Base-by-base conservation (phyloP, 2,888 invertebrate genomes). In the Euphydryas editha region DNA sequence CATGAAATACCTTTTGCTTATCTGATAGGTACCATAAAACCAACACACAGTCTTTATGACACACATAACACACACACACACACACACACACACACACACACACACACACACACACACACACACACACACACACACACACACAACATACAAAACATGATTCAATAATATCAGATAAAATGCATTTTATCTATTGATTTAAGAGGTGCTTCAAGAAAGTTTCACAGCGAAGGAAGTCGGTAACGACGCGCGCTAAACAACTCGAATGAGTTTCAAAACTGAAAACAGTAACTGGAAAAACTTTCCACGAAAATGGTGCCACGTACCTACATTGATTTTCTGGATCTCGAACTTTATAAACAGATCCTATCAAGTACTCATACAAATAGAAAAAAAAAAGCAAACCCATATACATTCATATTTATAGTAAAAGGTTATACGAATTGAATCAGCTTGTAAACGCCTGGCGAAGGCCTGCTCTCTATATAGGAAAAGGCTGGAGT, bases 251-350 rank as follows among this genome's bases (percentile, higher is more conserved):
- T 47, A 36, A 51, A 62, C 62, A 54, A 54, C 54, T 56, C 46
- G 61, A 55, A 46, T 37, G 62, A 56, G 62, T 56, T 47, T 47
- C 36, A 54, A 54, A 46, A 62, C 47, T 46, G 56, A 56, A 62
- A 62, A 62, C 56, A 36, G 54, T 54, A 54, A 54, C 54, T 54
- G 54, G n/a, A 36, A 54, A 54, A 54, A 30, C 30, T 54, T 54
- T 36, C 6, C 30, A 36, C 10, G n/a, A 54, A 54, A 54, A 54
- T 54, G 30, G 36, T 36, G 30, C 17, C 36, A 18, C 36, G 54
- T 54, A n/a, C n/a, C n/a, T 24, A 17, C 11, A 54, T 54, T 54
- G 17, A 54, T 54, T 54, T 54, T 54, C 17, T 36, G 10, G 17
- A 17, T 54, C 18, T 17, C 21, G n/a, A 30, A 17, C 30, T 30